phyloP scores from a whole-genome alignment of 2,888 invertebrate species.

The Zaprionus lineosus region DNA sequence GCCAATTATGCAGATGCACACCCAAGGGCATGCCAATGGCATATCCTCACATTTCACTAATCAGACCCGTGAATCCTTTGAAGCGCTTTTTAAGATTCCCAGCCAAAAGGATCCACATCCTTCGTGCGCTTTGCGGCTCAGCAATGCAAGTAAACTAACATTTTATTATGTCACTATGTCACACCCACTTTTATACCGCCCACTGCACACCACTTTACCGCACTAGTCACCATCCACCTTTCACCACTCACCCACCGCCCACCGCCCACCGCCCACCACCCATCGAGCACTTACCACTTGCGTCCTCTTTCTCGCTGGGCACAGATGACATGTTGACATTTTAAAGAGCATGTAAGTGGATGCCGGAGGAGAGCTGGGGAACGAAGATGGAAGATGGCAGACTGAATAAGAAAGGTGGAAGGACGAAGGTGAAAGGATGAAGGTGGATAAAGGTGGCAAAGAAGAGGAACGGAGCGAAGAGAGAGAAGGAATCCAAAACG shows the following conservation, averaged over 20 bases:
- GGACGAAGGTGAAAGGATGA: too few relatives aligned
- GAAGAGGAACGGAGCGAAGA: too few relatives aligned
- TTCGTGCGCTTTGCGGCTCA: constrained; percentile 11
- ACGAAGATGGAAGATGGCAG: constrained; percentile 71
- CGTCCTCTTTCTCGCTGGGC: too few relatives aligned
- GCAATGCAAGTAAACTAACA: constrained; percentile 55
- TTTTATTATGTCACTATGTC: constrained; percentile 78
- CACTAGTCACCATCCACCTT: too few relatives aligned
- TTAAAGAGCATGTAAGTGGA: constrained; percentile 73
- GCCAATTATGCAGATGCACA: constrained; percentile 62
- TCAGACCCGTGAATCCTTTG: constrained; percentile 24
- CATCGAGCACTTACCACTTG: too few relatives aligned
- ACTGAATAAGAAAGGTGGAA: too few relatives aligned
- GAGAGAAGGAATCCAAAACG: not conserved
- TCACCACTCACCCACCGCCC: too few relatives aligned
- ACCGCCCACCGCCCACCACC: too few relatives aligned
- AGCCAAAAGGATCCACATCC: constrained; percentile 3
- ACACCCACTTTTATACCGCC: constrained; percentile 34
- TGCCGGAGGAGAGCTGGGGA: not conserved
- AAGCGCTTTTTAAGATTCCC: constrained; percentile 5
- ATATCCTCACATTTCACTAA: constrained; percentile 35
- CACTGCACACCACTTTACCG: too few relatives aligned
- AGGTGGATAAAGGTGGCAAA: too few relatives aligned
- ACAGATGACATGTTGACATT: constrained; percentile 70
- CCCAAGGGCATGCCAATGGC: constrained; percentile 42